phyloP scores from a whole-genome alignment of 2,888 invertebrate species.

The Caradrina clavipalpis region DNA sequence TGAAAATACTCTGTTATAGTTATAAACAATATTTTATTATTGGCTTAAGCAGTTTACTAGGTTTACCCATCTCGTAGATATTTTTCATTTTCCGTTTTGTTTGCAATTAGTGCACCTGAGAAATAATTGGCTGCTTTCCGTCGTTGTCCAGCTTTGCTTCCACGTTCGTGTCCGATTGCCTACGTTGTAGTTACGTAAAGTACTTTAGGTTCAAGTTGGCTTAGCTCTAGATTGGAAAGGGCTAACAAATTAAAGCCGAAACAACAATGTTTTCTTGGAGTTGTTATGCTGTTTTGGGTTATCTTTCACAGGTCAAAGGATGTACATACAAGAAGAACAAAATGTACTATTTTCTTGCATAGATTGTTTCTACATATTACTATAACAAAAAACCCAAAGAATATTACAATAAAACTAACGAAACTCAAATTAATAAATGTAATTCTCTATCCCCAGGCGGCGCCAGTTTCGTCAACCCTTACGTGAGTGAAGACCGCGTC shows the following conservation, averaged over 20 bases:
- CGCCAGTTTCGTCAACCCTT: conserved; percentile 83
- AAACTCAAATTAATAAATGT: not conserved
- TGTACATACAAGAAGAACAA: not conserved
- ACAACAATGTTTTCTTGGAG: not conserved
- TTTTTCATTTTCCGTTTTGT: not conserved
- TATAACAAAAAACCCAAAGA: too few relatives aligned
- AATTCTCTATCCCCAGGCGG: conserved; percentile 75
- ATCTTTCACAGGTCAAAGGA: not conserved
- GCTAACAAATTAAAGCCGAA: conserved; percentile 6
- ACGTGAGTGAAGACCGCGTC: conserved; percentile 79
- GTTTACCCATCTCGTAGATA: not conserved
- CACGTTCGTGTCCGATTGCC: not conserved
- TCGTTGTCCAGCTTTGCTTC: conserved; percentile 10
- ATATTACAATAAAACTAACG: too few relatives aligned
- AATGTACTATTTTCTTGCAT: not conserved
- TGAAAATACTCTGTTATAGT: too few relatives aligned
- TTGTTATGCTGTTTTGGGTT: not conserved
- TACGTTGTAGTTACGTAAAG: not conserved
- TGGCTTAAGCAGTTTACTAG: too few relatives aligned
- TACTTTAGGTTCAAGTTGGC: conserved; percentile 2
- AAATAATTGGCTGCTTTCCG: conserved; percentile 1
- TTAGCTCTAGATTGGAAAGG: not conserved
- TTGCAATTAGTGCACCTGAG: conserved; percentile 15
- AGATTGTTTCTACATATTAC: too few relatives aligned
- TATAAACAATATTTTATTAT: too few relatives aligned